Percentiles rank a stretch among this genome's conserved stretches.
Evolutionary conservation across 2,888 invertebrate genomes (phyloP).

Genomic region (Coenonympha glycerion): DNA sequence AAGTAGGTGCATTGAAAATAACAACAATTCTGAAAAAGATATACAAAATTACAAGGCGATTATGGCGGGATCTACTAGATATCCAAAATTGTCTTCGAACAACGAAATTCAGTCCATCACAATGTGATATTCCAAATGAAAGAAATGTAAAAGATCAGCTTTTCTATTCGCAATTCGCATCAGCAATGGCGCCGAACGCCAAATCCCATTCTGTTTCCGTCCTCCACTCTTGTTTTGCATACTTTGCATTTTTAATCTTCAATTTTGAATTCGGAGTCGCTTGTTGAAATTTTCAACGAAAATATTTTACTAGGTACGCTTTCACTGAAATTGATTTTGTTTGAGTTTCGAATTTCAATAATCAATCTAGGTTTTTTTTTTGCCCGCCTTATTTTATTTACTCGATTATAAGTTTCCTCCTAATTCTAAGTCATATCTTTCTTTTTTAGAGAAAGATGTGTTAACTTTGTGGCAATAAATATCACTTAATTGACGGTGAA

Average conservation of each 20-base stretch:
- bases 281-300: neutral
- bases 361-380: no score
- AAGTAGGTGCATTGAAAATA: neutral
- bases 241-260: slow-evolving; percentile 25
- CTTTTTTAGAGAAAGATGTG: no score
- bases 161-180: neutral
- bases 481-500: no score
- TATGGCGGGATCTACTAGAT: no score
- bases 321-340: neutral
- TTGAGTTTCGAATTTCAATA: no score
- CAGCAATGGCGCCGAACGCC: slow-evolving; percentile 2
- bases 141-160: slow-evolving; percentile 9
- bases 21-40: neutral
- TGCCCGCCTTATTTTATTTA: no score
- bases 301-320: slow-evolving; percentile 6
- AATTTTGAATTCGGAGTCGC: slow-evolving; percentile 13
- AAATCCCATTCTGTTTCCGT: neutral
- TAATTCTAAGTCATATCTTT: no score
- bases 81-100: neutral
- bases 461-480: no score
- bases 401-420: no score
- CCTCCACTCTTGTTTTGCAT: slow-evolving; percentile 14
- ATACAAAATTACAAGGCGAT: neutral
- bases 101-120: neutral
- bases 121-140: slow-evolving; percentile 3